Conservation (phyloP, 2,888 invertebrate genomes). For the Pyrocoelia pectoralis region DNA sequence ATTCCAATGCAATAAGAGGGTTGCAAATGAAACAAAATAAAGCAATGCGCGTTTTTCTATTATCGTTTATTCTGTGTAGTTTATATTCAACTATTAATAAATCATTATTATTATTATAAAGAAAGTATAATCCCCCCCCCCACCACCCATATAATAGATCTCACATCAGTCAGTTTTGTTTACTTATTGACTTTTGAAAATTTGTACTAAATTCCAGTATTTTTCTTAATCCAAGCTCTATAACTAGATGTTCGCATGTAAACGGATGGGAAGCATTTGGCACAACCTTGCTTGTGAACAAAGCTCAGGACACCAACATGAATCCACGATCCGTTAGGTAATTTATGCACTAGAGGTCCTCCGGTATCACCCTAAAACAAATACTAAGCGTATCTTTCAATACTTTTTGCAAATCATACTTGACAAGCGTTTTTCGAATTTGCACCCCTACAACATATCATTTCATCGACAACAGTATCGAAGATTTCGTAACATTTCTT, state of each 20-base stretch:
- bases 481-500: constrained; percentile 40
- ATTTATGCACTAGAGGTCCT: constrained; percentile 44
- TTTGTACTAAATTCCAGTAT: neutral
- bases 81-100: no score
- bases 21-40: no score
- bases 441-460: constrained; percentile 43
- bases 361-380: constrained; percentile 50
- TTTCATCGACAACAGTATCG: constrained; percentile 31
- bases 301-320: constrained; percentile 49
- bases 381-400: no score
- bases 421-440: constrained; percentile 46
- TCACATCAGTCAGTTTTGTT: no score
- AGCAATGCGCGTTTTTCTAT: no score
- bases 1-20: no score
- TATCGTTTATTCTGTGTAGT: no score
- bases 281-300: constrained; percentile 46
- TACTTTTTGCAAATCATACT: constrained; percentile 38
- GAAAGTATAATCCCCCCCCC: no score
- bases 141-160: no score
- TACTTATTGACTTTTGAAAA: neutral
- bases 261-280: constrained; percentile 46
- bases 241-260: constrained; percentile 44
- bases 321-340: constrained; percentile 24
- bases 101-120: no score
- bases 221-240: constrained; percentile 44